Evolutionary conservation across 2,888 invertebrate genomes (phyloP), one percentile per base, ranked within the genome.

Genomic region (Aphodius granarius): DNA sequence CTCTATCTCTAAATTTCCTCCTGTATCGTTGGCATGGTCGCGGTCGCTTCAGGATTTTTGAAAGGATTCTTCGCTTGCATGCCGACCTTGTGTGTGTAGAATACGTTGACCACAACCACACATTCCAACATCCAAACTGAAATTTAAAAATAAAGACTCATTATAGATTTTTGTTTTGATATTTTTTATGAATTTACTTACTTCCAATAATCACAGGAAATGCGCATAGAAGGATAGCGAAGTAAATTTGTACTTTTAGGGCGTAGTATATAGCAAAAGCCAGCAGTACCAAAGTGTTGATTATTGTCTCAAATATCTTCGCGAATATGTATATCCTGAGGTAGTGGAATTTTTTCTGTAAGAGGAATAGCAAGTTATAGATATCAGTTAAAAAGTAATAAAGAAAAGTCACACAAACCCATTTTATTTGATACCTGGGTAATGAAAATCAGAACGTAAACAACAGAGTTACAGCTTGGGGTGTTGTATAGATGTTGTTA

Each of bases 81-180:
- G 21, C 13, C 43, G 16, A 22, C 62, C 16, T 71, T 71, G 17
- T 16, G 63, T 63, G 62, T 71, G 23, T 75, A 75, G 16, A 23
- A 73, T 17, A 66, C 66, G 17, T 73, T 73, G 9, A 73, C 73
- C 17, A 66, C 18, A 3, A 73, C 73, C 9, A 66, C 66, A 0
- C 74, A 22, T 76, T 73, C 73, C 62, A 66, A 17, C 73, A 73
- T 73, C 73, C 63, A 68, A 77, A 74, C 18, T 78, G 62, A 18
- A 76, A 74, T 1, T 78, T 78, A n/a, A 81, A 73, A 0, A 77
- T 18, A 43, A 78, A 77, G 78, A 74, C 73, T 79, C 68, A 63
- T 76, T 74, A 5, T 78, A 63, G 64, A 78, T 78, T 73, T 78
- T 80, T 73, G 78, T 75, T 74, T 65, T 66, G 62, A 13, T 63